Percentiles rank a stretch among this genome's conserved stretches.
Evolutionary conservation across 2,888 invertebrate genomes (phyloP).

Genomic region (Willowsia nigromaculata): DNA sequence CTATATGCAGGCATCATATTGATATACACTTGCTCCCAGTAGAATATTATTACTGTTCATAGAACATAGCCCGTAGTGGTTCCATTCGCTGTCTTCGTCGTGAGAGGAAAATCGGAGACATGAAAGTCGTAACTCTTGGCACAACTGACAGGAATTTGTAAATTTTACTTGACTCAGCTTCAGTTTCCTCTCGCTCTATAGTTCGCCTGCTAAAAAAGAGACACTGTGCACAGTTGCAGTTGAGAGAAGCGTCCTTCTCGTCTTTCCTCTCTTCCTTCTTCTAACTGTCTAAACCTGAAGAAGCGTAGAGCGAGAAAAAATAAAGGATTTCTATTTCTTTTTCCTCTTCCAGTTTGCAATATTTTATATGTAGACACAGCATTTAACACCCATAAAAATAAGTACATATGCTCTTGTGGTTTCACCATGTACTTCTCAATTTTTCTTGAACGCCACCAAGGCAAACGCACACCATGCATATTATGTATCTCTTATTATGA

Average conservation of each 20-base stretch:
- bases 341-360: conserved; percentile 6
- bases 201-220: conserved; percentile 53
- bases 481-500: conserved; percentile 23
- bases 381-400: conserved; percentile 41
- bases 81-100: conserved; percentile 36
- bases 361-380: background rate
- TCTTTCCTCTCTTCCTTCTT: conserved; percentile 18
- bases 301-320: conserved; percentile 16
- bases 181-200: conserved; percentile 39
- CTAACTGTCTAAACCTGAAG: conserved; percentile 44
- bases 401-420: conserved; percentile 12
- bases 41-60: background rate
- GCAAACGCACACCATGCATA: background rate
- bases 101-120: conserved; percentile 70
- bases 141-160: conserved; percentile 79
- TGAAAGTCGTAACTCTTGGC: conserved; percentile 72
- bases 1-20: background rate
- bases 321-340: conserved; percentile 55
- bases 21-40: background rate
- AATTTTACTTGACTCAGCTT: conserved; percentile 78
- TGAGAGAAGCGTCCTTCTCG: background rate
- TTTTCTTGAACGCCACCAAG: background rate
- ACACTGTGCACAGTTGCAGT: no score
- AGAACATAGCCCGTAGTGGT: background rate
- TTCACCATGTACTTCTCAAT: conserved; percentile 4